Evolutionary conservation across 2,113 vertebrate genomes (phyloP).

Genomic region (Tupaia chinensis): DNA sequence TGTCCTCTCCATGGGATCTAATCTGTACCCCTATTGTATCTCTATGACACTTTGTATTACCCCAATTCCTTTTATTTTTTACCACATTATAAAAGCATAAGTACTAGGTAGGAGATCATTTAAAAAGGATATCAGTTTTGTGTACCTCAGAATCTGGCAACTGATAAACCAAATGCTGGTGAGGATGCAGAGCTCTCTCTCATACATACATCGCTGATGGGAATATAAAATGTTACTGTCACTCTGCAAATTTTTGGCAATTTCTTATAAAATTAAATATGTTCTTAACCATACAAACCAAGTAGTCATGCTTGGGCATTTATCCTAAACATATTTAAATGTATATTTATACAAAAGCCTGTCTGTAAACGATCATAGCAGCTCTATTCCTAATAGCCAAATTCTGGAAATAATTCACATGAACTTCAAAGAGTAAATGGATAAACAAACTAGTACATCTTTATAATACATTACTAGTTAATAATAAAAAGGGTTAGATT

Average conservation of each 20-base stretch:
- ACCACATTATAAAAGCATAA: neutral
- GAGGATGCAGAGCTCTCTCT: neutral
- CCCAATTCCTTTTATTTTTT: conserved; percentile 17
- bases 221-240: neutral
- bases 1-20: neutral
- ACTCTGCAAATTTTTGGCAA: neutral
- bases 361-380: neutral
- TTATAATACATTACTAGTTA: neutral
- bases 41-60: neutral
- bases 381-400: conserved; percentile 5
- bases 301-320: neutral
- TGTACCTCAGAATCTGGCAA: neutral
- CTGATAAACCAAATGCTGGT: conserved; percentile 7
- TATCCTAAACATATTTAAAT: conserved; percentile 15
- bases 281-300: neutral
- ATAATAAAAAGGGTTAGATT: neutral
- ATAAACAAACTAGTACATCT: neutral
- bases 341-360: neutral
- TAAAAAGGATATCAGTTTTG: neutral
- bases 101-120: neutral
- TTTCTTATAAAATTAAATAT: conserved; percentile 26
- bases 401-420: conserved; percentile 12
- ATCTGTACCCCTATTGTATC: neutral
- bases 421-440: neutral
- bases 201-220: neutral